Evolutionary conservation across 2,888 invertebrate species (phyloP).

Genomic region (Synergus gifuensis): DNA sequence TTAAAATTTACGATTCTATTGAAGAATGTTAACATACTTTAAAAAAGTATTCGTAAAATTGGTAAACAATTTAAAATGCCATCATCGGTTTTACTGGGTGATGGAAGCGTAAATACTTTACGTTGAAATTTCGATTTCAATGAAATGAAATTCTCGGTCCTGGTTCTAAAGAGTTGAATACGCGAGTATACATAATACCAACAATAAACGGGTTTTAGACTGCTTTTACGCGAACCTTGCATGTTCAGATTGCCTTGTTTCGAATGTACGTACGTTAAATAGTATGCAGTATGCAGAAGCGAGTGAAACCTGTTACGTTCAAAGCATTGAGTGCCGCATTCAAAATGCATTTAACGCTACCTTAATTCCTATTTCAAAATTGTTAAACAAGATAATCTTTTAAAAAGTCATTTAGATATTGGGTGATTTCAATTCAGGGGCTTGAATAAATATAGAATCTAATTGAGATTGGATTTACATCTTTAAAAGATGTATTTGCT

Average conservation of each 20-base stretch:
- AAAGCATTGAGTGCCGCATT: slow-evolving; percentile 1
- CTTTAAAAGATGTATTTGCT: too few species aligned
- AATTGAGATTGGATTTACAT: too few species aligned
- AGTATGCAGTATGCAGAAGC: slow-evolving; percentile 27
- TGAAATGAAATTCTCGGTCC: not conserved
- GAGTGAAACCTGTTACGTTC: slow-evolving; percentile 27
- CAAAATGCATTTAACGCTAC: slow-evolving; percentile 20
- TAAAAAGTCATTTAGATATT: too few species aligned
- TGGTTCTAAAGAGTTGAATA: not conserved
- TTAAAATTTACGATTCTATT: too few species aligned
- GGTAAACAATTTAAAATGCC: not conserved
- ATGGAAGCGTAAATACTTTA: not conserved
- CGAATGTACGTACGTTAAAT: slow-evolving; percentile 25
- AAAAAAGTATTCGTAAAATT: not conserved
- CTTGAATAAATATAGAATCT: too few species aligned
- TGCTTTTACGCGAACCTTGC: slow-evolving; percentile 19
- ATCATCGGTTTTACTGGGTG: not conserved
- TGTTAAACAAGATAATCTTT: slow-evolving; percentile 1
- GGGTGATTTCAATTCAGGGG: too few species aligned
- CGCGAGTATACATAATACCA: not conserved
- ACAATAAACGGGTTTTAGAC: slow-evolving; percentile 31
- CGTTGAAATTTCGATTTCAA: not conserved
- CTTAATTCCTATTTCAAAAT: slow-evolving; percentile 14
- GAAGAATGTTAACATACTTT: too few species aligned
- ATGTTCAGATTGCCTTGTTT: slow-evolving; percentile 27